These are phyloP conservation scores for Falco peregrinus DNA, from an alignment of 2,797 vertebrate genomes.

Conservation along the genomic window DNA sequence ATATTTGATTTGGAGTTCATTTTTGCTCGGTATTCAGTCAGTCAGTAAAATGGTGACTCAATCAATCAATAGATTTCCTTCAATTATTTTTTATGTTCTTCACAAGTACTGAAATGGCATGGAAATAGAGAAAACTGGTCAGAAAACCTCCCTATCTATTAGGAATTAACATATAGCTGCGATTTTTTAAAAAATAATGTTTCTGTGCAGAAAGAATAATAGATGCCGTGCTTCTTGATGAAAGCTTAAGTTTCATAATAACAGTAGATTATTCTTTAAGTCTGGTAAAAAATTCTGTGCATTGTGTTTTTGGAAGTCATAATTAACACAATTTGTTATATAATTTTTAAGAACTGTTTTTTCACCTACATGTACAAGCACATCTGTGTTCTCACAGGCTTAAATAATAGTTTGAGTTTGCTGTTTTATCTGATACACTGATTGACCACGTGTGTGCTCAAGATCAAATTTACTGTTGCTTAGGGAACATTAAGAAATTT, in stretches of 20 bases:
- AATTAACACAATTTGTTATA: neutral
- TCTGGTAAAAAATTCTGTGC: neutral
- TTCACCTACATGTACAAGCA: neutral
- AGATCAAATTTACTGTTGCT: neutral
- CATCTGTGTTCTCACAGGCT: neutral
- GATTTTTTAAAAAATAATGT: neutral
- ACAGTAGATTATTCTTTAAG: neutral
- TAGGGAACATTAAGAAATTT: neutral
- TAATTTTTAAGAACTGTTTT: neutral
- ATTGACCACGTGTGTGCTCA: neutral
- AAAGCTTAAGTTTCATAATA: neutral
- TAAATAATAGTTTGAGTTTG: neutral
- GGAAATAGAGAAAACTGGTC: neutral
- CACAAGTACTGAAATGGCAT: neutral
- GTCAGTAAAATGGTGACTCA: too few relatives aligned
- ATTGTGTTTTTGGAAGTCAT: neutral
- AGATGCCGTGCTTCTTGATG: neutral
- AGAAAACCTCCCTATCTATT: neutral
- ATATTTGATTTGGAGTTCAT: too few relatives aligned
- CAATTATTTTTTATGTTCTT: neutral
- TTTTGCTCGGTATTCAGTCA: too few relatives aligned
- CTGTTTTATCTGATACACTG: neutral
- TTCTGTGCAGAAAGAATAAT: neutral
- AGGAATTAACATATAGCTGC: neutral
- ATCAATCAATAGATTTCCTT: neutral